A percentile compares a stretch with the other conserved stretches of the same genome.
Conservation (phyloP, 2,888 invertebrate genomes). For the Branchellion lobata region DNA sequence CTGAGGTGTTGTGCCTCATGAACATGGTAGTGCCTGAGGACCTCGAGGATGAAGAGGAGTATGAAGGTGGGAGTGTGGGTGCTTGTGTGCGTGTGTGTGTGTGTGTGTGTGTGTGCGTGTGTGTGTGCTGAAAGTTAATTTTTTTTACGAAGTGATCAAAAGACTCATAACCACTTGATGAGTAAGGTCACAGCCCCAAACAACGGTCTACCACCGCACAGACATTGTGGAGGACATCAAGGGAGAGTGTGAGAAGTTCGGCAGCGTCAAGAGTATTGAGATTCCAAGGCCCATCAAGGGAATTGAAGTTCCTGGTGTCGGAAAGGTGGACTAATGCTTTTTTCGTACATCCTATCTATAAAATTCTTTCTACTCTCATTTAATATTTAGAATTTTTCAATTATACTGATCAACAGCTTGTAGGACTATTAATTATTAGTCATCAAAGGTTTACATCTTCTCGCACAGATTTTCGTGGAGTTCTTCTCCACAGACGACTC, state of each 20-base stretch:
- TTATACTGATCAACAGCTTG: background rate
- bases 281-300: constrained; percentile 95
- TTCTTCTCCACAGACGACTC: constrained; percentile 93
- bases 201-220: constrained; percentile 55
- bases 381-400: background rate
- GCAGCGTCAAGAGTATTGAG: constrained; percentile 86
- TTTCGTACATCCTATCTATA: too few species aligned
- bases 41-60: constrained; percentile 92
- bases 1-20: constrained; percentile 79
- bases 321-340: constrained; percentile 71
- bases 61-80: constrained; percentile 69
- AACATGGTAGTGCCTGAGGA: constrained; percentile 98
- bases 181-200: too few species aligned
- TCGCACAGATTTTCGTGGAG: constrained; percentile 87
- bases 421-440: background rate
- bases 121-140: too few species aligned
- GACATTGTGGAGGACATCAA: constrained; percentile 97
- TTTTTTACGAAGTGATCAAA: too few species aligned
- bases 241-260: constrained; percentile 96
- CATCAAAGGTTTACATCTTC: too few species aligned
- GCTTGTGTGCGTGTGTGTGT: background rate
- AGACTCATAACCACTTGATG: too few species aligned
- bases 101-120: too few species aligned
- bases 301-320: constrained; percentile 93
- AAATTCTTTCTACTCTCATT: background rate